Evolutionary conservation across 1,140 invertebrate species (phyloP).

Genomic region (Probaryconus sp.): DNA sequence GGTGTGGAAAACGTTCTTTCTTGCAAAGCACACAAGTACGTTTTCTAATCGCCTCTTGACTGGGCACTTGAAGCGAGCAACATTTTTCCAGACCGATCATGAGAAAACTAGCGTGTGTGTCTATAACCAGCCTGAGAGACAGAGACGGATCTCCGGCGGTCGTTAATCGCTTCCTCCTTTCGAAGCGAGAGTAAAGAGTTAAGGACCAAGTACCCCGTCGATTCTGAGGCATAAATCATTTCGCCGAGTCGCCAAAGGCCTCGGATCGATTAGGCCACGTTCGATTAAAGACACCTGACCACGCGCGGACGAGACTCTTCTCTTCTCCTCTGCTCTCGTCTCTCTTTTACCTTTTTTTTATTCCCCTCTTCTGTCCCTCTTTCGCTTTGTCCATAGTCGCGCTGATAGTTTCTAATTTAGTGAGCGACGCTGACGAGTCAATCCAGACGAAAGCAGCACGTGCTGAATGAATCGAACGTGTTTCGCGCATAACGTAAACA

Average conservation of each 20-base stretch:
- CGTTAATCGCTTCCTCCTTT: slow-evolving; percentile 56
- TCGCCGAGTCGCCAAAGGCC: slow-evolving; percentile 53
- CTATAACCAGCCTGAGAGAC: too few species aligned
- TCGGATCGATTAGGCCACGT: slow-evolving; percentile 50
- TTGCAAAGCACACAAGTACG: not conserved
- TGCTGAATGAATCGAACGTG: slow-evolving; percentile 21
- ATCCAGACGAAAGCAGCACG: slow-evolving; percentile 19
- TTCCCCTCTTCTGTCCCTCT: slow-evolving; percentile 1
- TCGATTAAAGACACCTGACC: slow-evolving; percentile 51
- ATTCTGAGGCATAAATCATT: slow-evolving; percentile 51
- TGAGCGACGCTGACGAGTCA: slow-evolving; percentile 50
- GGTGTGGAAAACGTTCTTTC: slow-evolving; percentile 27
- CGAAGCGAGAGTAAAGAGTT: slow-evolving; percentile 6
- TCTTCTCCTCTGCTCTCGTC: too few species aligned
- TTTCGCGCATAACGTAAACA: not conserved
- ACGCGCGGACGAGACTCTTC: slow-evolving; percentile 11
- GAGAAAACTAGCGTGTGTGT: too few species aligned
- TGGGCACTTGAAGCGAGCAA: too few species aligned
- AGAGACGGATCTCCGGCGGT: too few species aligned
- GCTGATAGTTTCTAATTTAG: slow-evolving; percentile 51
- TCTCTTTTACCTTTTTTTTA: too few species aligned
- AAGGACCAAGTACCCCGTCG: slow-evolving; percentile 13
- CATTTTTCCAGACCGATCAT: slow-evolving; percentile 23
- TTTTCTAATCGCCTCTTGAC: slow-evolving; percentile 35
- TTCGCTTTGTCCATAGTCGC: slow-evolving; percentile 27